A percentile compares a stretch with the other conserved stretches of the same genome.
These are phyloP conservation scores for Diabrotica balteata DNA, from an alignment of 2,888 invertebrate species.

Conservation along the genomic window DNA sequence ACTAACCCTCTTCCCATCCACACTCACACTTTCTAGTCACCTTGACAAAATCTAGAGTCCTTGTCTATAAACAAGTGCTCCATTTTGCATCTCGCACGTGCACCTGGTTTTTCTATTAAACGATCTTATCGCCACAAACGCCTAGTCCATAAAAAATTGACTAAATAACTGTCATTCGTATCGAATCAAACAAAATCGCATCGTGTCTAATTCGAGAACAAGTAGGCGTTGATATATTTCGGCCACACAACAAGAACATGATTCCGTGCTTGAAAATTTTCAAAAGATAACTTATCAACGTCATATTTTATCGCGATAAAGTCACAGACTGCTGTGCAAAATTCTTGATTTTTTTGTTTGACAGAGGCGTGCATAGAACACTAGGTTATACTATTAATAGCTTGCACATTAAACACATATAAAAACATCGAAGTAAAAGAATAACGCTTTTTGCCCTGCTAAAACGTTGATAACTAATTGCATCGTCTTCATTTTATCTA, in stretches of 20 bases:
- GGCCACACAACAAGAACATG: slow-evolving; percentile 30
- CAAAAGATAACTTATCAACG: slow-evolving; percentile 31
- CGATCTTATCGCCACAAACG: slow-evolving; percentile 1
- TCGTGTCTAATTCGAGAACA: slow-evolving; percentile 11
- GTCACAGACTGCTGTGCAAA: slow-evolving; percentile 20
- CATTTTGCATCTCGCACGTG: neutral
- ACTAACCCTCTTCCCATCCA: too few relatives aligned
- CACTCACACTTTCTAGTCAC: too few relatives aligned
- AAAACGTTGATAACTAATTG: too few relatives aligned
- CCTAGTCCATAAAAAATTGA: slow-evolving; percentile 9
- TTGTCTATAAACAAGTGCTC: too few relatives aligned
- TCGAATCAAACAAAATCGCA: slow-evolving; percentile 23
- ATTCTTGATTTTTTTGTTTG: slow-evolving; percentile 26
- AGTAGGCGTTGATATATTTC: slow-evolving; percentile 32
- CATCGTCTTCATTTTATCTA: too few relatives aligned
- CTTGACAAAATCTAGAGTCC: too few relatives aligned
- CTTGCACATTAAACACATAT: too few relatives aligned
- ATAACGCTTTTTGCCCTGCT: too few relatives aligned
- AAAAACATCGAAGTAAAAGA: too few relatives aligned
- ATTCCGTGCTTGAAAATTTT: slow-evolving; percentile 19
- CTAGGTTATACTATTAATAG: too few relatives aligned
- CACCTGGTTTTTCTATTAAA: slow-evolving; percentile 7
- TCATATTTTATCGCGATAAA: slow-evolving; percentile 24
- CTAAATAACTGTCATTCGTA: slow-evolving; percentile 12
- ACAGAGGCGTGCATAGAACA: slow-evolving; percentile 1